phyloP scores from a whole-genome alignment of 2,797 vertebrate genomes.

The Amblyopsis hoosieri region DNA sequence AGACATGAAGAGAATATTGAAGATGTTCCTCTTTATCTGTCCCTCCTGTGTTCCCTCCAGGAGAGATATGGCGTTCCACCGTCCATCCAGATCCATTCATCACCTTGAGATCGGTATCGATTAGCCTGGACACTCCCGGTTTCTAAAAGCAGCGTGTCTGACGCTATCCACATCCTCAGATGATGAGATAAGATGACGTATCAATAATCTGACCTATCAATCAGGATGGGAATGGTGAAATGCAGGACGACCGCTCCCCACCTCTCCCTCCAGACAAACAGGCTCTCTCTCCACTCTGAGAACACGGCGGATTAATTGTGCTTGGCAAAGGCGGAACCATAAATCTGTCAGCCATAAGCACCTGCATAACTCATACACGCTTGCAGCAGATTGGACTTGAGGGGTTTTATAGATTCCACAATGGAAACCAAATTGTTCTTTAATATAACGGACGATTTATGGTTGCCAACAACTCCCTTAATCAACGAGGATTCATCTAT shows the following conservation, averaged over 20 bases:
- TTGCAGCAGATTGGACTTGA: slow-evolving; percentile 54
- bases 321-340: slow-evolving; percentile 47
- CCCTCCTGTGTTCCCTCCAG: slow-evolving; percentile 10
- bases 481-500: slow-evolving; percentile 1
- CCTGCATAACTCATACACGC: slow-evolving; percentile 60
- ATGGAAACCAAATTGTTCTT: slow-evolving; percentile 65
- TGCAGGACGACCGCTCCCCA: neutral
- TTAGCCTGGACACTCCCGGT: slow-evolving; percentile 42
- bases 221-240: neutral
- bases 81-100: slow-evolving; percentile 59
- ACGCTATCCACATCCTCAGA: slow-evolving; percentile 39
- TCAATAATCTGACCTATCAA: slow-evolving; percentile 44
- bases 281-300: slow-evolving; percentile 28
- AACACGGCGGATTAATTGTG: slow-evolving; percentile 51
- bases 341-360: slow-evolving; percentile 66
- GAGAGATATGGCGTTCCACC: slow-evolving; percentile 33
- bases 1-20: slow-evolving; percentile 1
- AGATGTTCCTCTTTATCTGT: slow-evolving; percentile 29
- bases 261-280: slow-evolving; percentile 2
- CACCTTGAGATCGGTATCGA: slow-evolving; percentile 73
- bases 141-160: slow-evolving; percentile 56
- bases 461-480: slow-evolving; percentile 3
- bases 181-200: slow-evolving; percentile 47
- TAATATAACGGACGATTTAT: slow-evolving; percentile 65
- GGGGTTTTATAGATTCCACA: slow-evolving; percentile 64